phyloP scores from a whole-genome alignment of 2,888 invertebrate genomes.

The Eilema griseolum region DNA sequence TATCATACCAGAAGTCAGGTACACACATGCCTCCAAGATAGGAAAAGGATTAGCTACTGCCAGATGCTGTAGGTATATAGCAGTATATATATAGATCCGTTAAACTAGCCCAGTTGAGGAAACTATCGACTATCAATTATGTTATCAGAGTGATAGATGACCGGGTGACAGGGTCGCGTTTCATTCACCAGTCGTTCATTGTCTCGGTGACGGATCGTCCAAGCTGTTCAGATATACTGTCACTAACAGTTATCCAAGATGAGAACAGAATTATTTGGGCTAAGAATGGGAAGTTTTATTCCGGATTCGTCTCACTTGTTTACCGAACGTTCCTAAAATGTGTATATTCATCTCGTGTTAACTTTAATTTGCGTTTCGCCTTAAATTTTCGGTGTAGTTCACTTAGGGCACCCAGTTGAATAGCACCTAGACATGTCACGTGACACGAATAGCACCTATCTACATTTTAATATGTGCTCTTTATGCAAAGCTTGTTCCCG shows the following conservation, averaged over 20 bases:
- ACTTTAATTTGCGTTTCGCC: background rate
- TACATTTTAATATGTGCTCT: too few relatives aligned
- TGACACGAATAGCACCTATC: too few relatives aligned
- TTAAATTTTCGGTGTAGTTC: background rate
- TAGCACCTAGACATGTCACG: too few relatives aligned
- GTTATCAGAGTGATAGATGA: conserved; percentile 52
- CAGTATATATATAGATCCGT: conserved; percentile 1
- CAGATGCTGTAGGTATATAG: background rate
- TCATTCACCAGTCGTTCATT: conserved; percentile 41
- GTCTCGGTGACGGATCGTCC: conserved; percentile 52
- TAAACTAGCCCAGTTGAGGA: background rate
- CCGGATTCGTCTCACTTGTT: background rate
- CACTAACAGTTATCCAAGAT: conserved; percentile 33
- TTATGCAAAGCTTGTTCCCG: background rate
- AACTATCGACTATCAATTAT: conserved; percentile 32
- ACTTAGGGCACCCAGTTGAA: too few relatives aligned
- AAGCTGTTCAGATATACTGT: conserved; percentile 36
- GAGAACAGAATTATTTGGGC: background rate
- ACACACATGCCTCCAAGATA: too few relatives aligned
- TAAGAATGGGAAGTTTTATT: background rate
- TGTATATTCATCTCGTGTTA: background rate
- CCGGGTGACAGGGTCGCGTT: conserved; percentile 43
- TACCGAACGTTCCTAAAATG: background rate
- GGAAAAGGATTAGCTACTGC: background rate
- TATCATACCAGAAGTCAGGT: too few relatives aligned